Conservation (phyloP, 2,113 vertebrate genomes). For the Odontesthes bonariensis region DNA sequence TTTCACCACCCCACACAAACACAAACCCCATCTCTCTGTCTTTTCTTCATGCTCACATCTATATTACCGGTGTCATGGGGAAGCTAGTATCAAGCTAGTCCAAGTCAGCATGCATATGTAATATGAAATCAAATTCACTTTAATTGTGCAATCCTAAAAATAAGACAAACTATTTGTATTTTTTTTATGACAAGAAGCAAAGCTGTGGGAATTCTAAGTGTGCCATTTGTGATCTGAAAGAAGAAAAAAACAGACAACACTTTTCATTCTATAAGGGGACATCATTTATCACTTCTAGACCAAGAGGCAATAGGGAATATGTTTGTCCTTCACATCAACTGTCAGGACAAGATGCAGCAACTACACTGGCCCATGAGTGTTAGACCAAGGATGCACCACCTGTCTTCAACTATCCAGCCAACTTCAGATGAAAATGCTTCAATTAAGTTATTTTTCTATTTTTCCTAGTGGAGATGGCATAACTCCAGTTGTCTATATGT, state of each 20-base stretch:
- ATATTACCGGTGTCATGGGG: constrained; percentile 33
- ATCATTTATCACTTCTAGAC: constrained; percentile 58
- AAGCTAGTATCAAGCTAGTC: constrained; percentile 17
- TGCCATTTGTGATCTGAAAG: constrained; percentile 44
- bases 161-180: constrained; percentile 21
- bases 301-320: constrained; percentile 29
- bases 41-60: constrained; percentile 45
- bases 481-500: constrained; percentile 38
- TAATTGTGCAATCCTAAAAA: background rate
- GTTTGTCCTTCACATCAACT: constrained; percentile 59
- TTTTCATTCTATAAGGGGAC: constrained; percentile 51
- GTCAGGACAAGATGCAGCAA: constrained; percentile 62
- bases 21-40: constrained; percentile 26
- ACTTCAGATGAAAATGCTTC: constrained; percentile 34
- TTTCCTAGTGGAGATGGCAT: constrained; percentile 36
- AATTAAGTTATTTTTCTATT: constrained; percentile 27
- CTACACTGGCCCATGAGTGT: constrained; percentile 30
- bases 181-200: constrained; percentile 35
- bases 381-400: constrained; percentile 40
- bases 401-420: constrained; percentile 39
- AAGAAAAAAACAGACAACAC: constrained; percentile 54
- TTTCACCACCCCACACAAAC: constrained; percentile 50
- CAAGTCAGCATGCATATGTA: constrained; percentile 18
- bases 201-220: constrained; percentile 32
- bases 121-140: constrained; percentile 18